A percentile compares a stretch with the other conserved stretches of the same genome.
Conservation (phyloP, 2,797 vertebrate genomes). For the Cercopithecus mitis region DNA sequence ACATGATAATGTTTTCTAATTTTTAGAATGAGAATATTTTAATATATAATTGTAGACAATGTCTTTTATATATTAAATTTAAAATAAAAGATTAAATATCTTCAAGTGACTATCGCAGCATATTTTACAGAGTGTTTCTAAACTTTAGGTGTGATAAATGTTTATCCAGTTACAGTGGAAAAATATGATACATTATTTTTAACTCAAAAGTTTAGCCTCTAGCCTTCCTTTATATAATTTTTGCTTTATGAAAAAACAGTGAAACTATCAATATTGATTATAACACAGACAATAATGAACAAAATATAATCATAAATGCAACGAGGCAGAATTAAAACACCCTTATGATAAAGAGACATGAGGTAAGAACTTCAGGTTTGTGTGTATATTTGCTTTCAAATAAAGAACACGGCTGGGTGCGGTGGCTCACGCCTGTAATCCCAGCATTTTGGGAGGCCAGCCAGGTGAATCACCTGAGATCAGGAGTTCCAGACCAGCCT, state of each 20-base stretch:
- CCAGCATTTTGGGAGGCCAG: not conserved
- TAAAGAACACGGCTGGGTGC: accelerated
- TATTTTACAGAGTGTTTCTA: not conserved
- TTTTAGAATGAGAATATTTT: not conserved
- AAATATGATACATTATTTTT: not conserved
- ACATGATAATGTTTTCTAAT: not conserved
- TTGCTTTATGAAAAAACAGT: not conserved
- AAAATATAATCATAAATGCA: not conserved
- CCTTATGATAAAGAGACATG: not conserved
- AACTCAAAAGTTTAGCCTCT: not conserved
- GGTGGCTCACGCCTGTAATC: not conserved
- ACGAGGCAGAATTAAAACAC: not conserved
- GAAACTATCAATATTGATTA: not conserved
- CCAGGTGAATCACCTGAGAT: not conserved
- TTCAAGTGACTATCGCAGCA: not conserved
- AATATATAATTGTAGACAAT: not conserved
- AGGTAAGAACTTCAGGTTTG: not conserved
- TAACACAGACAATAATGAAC: not conserved
- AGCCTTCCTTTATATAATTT: not conserved
- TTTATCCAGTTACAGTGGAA: not conserved
- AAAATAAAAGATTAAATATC: not conserved
- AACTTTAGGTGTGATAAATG: not conserved
- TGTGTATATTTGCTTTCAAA: not conserved
- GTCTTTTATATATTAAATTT: not conserved
- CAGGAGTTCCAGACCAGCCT: not conserved